Percentiles rank a stretch among this genome's conserved stretches.
phyloP scores from a whole-genome alignment of 1,140 invertebrate genomes.

The Aphelenchoides besseyi region DNA sequence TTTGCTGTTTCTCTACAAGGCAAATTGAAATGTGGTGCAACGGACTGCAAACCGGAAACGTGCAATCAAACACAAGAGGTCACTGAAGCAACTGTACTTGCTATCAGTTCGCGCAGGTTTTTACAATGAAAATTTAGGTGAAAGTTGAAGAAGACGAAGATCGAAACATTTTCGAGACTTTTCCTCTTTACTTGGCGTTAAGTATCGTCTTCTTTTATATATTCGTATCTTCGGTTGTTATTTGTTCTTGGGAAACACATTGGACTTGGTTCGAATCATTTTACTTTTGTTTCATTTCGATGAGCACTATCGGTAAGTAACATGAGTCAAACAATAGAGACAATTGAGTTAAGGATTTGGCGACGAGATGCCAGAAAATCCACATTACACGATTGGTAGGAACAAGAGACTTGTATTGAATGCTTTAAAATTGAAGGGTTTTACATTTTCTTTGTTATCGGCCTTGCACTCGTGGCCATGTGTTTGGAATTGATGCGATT shows the following conservation, averaged over 20 bases:
- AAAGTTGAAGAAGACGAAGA: conserved; percentile 21
- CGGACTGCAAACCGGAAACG: not conserved
- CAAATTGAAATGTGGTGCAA: not conserved
- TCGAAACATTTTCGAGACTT: conserved; percentile 30
- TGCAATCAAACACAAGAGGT: not conserved
- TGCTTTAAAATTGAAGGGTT: conserved; percentile 11
- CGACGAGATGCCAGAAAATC: conserved; percentile 29
- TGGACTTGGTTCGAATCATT: conserved; percentile 31
- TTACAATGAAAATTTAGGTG: conserved; percentile 5
- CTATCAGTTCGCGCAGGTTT: not conserved
- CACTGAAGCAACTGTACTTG: conserved; percentile 3
- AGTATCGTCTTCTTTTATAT: conserved; percentile 27
- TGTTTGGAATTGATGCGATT: conserved; percentile 27
- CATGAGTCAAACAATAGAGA: not conserved
- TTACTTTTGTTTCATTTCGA: conserved; percentile 30
- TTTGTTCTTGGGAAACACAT: conserved; percentile 33
- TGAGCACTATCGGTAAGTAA: conserved; percentile 23
- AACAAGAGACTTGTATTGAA: not conserved
- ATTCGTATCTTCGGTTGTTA: conserved; percentile 24
- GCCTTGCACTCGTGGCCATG: conserved; percentile 30
- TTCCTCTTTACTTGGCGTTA: conserved; percentile 28
- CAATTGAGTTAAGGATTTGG: conserved; percentile 12
- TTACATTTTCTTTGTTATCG: conserved; percentile 31
- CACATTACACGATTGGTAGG: conserved; percentile 26
- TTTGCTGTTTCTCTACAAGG: not conserved